These are phyloP conservation scores for Lanius collurio DNA, from an alignment of 2,113 vertebrate species.

Conservation along the genomic window DNA sequence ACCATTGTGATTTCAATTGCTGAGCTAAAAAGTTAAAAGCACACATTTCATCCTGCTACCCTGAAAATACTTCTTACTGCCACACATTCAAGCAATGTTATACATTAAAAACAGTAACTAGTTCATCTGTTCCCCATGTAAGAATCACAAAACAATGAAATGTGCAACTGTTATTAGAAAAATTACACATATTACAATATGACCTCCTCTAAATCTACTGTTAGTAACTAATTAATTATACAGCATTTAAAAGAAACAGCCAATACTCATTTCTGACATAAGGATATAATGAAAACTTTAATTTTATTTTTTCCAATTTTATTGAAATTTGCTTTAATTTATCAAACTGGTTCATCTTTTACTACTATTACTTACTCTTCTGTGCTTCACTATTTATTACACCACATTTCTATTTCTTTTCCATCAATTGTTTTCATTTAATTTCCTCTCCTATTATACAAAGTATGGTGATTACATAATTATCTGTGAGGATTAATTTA, in stretches of 20 bases:
- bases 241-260: background rate
- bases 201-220: background rate
- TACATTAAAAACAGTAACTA: background rate
- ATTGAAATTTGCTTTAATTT: background rate
- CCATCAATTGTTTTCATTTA: background rate
- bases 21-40: background rate
- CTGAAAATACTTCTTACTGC: background rate
- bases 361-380: background rate
- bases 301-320: background rate
- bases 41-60: background rate
- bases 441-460: background rate
- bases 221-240: background rate
- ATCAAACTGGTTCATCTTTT: background rate
- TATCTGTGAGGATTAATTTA: background rate
- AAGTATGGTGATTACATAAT: background rate
- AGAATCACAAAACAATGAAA: background rate
- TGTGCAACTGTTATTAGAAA: background rate
- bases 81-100: background rate
- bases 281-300: background rate
- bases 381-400: background rate
- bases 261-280: background rate
- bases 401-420: background rate
- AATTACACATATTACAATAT: background rate
- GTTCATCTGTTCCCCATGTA: background rate
- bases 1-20: background rate